Evolutionary conservation across 1,140 invertebrate genomes (phyloP), one percentile per base, ranked within the genome.

Genomic region (Lordiphosa clarofinis): DNA sequence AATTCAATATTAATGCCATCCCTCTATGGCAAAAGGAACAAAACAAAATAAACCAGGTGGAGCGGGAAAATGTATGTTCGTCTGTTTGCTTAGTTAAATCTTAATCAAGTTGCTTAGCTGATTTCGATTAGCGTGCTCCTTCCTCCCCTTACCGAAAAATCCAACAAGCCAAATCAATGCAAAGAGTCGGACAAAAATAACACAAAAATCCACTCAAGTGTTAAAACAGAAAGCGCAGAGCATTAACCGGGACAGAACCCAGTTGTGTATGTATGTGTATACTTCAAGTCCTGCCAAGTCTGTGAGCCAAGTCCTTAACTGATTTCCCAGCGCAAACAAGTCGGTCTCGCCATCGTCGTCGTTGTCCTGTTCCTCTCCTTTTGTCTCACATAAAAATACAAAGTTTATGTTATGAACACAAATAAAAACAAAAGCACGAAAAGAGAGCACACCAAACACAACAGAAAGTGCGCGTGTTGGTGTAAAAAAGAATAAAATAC

Each of bases 181-280:
- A 61, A 52, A 62, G 48, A 76, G 56, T 57, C 56, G 24, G 39
- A 56, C 47, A 84, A 69, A 73, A 76, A 84, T 84, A 82, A 82
- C 78, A 82, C 79, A 82, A 84, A 86, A 82, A 82, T 82, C 78
- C 78, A 82, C 78, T 82, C 78, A 82, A 84, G 76, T 84, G 76
- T 82, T 82, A 82, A 84, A 82, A 61, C 64, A 82, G 66, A 56
- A 66, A 43, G 33, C 67, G 58, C 58, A 69, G 42, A 75, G 67
- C 46, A 67, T 65, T 63, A 82, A 82, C 62, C 58, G 72, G 72
- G 64, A 84, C 62, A 72, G 63, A 36, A 31, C 31, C n/a, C 52
- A 50, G 40, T 53, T 60, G 67, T 56, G 69, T 68, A 42, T 63
- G 46, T 66, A 54, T 59, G 28, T 49, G 36, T 62, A 37, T 49